These are phyloP conservation scores for Pseudomyrmex gracilis DNA, from an alignment of 1,140 invertebrate genomes.

Conservation along the genomic window DNA sequence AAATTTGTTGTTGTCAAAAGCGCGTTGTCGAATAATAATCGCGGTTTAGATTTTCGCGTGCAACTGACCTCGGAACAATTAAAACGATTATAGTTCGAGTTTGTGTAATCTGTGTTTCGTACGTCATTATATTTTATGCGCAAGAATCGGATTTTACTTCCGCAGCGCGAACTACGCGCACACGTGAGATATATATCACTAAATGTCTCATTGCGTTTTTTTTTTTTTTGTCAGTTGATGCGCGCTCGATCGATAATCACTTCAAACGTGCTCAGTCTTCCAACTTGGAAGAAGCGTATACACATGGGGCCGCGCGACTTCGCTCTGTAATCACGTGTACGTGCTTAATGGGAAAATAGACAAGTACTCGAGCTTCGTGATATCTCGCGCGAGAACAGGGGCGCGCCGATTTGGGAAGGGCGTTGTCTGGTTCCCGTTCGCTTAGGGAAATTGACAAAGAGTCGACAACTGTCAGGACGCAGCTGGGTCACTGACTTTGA, in stretches of 20 bases:
- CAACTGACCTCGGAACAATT: slow-evolving; percentile 18
- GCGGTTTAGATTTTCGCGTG: slow-evolving; percentile 64
- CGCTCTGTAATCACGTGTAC: slow-evolving; percentile 72
- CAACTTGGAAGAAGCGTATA: slow-evolving; percentile 45
- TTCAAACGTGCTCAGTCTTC: slow-evolving; percentile 61
- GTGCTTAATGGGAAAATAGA: slow-evolving; percentile 79
- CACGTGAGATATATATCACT: not conserved
- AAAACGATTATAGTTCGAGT: slow-evolving; percentile 54
- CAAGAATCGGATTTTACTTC: not conserved
- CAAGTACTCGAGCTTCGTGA: slow-evolving; percentile 69
- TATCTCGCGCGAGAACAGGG: slow-evolving; percentile 60
- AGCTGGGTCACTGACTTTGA: slow-evolving; percentile 78
- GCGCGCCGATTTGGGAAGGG: slow-evolving; percentile 60
- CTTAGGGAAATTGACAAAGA: slow-evolving; percentile 81
- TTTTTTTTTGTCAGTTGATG: slow-evolving; percentile 57
- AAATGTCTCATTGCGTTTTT: slow-evolving; percentile 60
- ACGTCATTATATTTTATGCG: not conserved
- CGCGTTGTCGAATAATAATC: not conserved
- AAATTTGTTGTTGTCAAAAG: not conserved
- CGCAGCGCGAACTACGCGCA: too few species aligned
- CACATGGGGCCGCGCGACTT: slow-evolving; percentile 31
- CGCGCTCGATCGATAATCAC: slow-evolving; percentile 63
- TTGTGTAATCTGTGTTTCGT: not conserved
- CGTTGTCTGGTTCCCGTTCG: slow-evolving; percentile 76
- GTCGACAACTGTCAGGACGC: slow-evolving; percentile 79